Evolutionary conservation across 2,888 invertebrate species (phyloP), one percentile per base, ranked within the genome.

Genomic region (Polyommatus iphigenia): DNA sequence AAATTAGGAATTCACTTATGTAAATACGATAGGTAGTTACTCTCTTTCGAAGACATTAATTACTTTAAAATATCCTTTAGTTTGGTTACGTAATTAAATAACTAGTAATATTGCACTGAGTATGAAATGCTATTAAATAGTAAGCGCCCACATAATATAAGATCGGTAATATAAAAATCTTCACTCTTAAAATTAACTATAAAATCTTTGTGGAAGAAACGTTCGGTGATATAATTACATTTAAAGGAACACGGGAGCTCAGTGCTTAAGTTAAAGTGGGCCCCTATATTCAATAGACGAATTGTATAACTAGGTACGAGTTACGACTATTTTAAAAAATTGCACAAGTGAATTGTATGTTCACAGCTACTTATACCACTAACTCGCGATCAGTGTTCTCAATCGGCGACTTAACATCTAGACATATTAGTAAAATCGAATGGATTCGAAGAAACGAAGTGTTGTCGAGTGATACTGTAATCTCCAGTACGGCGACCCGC

Each of bases 61-160:
- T 91, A 91, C 88, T 89, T 92, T 91, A 92, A 92, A 91, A 93
- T 94, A 94, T 93, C 91, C 88, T 94, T 94, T 94, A 94, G 94
- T 94, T 94, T 94, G 94, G 94, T 94, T 94, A 94, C 94, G 93
- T 94, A 91, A 94, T 94, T 94, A 94, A 93, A 94, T 94, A 94
- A 94, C 94, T 94, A 94, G 94, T 93, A 94, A 94, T 94, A 94
- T 94, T 94, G 94, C 94, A 94, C 94, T 94, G 94, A 94, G 94
- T 94, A 94, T 94, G 94, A 94, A 93, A 93, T 91, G 91, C 92
- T 92, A 93, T 92, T 89, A 94, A 94, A 94, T 93, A 90, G 94
- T 94, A 94, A 93, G 94, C 91, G 94, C 94, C 93, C 94, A 93
- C 93, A 85, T 86, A 87, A 85, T 86, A 87, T 89, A 85, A 86